Conservation (phyloP, 2,113 vertebrate genomes). For the Malurus cyaneus region DNA sequence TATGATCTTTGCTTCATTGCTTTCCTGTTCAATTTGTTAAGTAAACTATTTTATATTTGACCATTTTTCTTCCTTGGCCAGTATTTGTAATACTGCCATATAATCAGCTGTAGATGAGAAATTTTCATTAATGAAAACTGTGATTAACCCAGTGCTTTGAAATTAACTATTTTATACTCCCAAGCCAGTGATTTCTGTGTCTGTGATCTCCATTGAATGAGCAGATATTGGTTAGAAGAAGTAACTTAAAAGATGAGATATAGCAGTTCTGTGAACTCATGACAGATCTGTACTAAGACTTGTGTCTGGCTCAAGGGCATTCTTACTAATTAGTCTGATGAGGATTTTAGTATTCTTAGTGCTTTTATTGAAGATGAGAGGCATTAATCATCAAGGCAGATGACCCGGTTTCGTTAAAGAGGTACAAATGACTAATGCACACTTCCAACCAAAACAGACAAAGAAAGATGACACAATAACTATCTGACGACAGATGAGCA, state of each 20-base stretch:
- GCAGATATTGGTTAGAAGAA: background rate
- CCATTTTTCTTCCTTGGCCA: background rate
- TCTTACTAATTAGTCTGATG: conserved; percentile 32
- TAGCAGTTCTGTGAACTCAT: background rate
- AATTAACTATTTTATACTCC: background rate
- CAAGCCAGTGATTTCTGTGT: background rate
- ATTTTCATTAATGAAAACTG: background rate
- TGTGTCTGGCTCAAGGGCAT: background rate
- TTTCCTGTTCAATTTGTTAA: background rate
- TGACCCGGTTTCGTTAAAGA: conserved; percentile 1
- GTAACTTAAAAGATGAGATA: background rate
- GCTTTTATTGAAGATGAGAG: conserved; percentile 17
- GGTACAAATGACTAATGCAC: background rate
- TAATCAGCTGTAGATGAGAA: background rate
- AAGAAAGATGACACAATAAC: background rate
- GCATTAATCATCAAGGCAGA: conserved; percentile 11
- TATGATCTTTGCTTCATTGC: background rate
- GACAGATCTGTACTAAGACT: background rate
- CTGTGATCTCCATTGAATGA: background rate
- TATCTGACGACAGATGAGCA: background rate
- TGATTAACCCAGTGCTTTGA: background rate
- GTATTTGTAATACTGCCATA: background rate
- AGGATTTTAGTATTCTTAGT: background rate
- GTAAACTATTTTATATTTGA: background rate
- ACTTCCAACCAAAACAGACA: background rate